A percentile compares a stretch with the other conserved stretches of the same genome.
These are phyloP conservation scores for Leptodirus hochenwartii DNA, from an alignment of 2,888 invertebrate species.

Conservation along the genomic window DNA sequence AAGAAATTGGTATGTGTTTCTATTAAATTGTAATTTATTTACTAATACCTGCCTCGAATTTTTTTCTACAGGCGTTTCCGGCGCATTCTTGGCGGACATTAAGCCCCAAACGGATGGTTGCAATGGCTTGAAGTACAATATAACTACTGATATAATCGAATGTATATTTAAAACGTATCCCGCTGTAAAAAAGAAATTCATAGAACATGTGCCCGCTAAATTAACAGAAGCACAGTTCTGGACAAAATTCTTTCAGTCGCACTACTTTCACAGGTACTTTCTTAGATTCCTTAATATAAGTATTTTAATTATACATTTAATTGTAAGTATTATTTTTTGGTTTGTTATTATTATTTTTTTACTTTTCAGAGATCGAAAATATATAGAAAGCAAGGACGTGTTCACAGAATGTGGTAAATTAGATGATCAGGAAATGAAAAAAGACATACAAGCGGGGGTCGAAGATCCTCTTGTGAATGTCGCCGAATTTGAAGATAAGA, in stretches of 20 bases:
- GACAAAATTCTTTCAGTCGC: constrained; percentile 99
- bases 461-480: constrained; percentile 72
- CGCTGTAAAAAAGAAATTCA: constrained; percentile 90
- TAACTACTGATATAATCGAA: constrained; percentile 91
- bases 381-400: constrained; percentile 80
- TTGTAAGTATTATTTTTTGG: background rate
- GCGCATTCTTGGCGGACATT: constrained; percentile 75
- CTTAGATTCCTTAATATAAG: constrained; percentile 4
- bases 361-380: constrained; percentile 55
- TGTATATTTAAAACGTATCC: constrained; percentile 99
- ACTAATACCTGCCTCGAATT: background rate
- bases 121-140: constrained; percentile 91
- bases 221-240: constrained; percentile 95
- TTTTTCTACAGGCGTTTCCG: constrained; percentile 39
- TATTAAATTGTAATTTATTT: background rate
- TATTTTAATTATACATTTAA: constrained; percentile 1
- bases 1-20: constrained; percentile 62
- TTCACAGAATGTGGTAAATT: constrained; percentile 95
- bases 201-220: constrained; percentile 89
- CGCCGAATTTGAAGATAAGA: constrained; percentile 58
- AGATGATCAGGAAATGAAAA: constrained; percentile 69
- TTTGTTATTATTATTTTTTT: no score
- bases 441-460: constrained; percentile 59
- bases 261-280: constrained; percentile 82
- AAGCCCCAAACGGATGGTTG: constrained; percentile 94